Base-by-base conservation (phyloP, 2,797 vertebrate genomes). In the Mormyrus proboscirostris region DNA sequence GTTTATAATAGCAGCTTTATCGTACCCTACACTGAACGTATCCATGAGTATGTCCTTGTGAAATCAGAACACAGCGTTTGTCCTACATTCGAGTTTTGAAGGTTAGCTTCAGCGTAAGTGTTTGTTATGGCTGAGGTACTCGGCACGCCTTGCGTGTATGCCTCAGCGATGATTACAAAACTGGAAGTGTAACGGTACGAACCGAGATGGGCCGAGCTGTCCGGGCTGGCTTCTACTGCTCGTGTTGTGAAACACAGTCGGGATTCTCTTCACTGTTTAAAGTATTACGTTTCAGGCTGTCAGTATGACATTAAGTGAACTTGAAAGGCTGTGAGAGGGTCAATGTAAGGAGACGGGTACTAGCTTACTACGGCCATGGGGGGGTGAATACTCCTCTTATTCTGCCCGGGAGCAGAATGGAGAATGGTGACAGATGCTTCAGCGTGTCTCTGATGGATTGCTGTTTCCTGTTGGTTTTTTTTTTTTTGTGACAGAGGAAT, bases 391-490 rank as follows among this genome's bases (percentile, higher is more conserved):
- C 93, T 94, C 94, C 94, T 95, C 96, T 96, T 95, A 96, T 95
- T 94, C 92, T 91, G 93, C 96, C 96, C 97, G 96, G 97, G 97
- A 96, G 96, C 97, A 93, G 95, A 95, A 94, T 94, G 96, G 94
- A 93, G 95, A 95, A 94, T 94, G 96, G 94, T 94, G 97, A 96
- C 97, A 97, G 97, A 97, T 97, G 97, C 94, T 96, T 95, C 95
- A 95, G 95, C 93, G 93, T 96, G 96, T 96, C 90, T 95, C 96
- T 96, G 94, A 97, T 92, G 96, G 96, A 97, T 96, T 95, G 96
- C 95, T 94, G 95, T 96, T 97, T 97, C 97, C 97, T 97, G 96
- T 96, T 96, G 96, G 95, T 95, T 96, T 94, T 96, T 94, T 95
- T 94, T 95, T 96, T 55, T 96, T 94, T 47, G 19, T 84, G 29